These are phyloP conservation scores for Todiramphus saurophagus DNA, from an alignment of 2,113 vertebrate genomes.

Conservation along the genomic window DNA sequence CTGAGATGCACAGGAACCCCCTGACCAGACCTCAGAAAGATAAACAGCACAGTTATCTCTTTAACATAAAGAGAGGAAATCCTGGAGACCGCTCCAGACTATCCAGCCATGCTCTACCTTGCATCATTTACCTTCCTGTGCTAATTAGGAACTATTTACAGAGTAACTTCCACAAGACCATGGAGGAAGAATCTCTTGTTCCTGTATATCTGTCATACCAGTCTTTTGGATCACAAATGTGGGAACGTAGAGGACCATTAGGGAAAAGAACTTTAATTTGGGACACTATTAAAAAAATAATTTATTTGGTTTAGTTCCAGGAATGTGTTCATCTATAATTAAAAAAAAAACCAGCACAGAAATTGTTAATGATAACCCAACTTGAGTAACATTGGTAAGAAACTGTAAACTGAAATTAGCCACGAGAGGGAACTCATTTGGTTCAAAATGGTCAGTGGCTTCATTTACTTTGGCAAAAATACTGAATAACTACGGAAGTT, in stretches of 20 bases:
- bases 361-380: not conserved
- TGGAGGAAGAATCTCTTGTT: not conserved
- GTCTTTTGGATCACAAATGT: not conserved
- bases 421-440: not conserved
- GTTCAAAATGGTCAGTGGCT: not conserved
- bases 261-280: not conserved
- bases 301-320: not conserved
- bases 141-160: not conserved
- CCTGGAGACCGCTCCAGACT: not conserved
- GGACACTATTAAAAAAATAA: not conserved
- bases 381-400: not conserved
- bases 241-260: not conserved
- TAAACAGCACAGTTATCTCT: not conserved
- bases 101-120: not conserved
- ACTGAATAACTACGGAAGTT: not conserved
- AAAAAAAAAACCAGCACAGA: not conserved
- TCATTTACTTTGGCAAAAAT: not conserved
- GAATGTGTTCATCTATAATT: not conserved
- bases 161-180: not conserved
- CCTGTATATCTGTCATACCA: not conserved
- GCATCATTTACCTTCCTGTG: not conserved
- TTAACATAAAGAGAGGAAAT: not conserved
- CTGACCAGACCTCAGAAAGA: not conserved
- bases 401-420: not conserved
- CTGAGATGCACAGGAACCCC: not conserved